phyloP scores from a whole-genome alignment of 2,888 invertebrate genomes.

The Bellardia pandia region DNA sequence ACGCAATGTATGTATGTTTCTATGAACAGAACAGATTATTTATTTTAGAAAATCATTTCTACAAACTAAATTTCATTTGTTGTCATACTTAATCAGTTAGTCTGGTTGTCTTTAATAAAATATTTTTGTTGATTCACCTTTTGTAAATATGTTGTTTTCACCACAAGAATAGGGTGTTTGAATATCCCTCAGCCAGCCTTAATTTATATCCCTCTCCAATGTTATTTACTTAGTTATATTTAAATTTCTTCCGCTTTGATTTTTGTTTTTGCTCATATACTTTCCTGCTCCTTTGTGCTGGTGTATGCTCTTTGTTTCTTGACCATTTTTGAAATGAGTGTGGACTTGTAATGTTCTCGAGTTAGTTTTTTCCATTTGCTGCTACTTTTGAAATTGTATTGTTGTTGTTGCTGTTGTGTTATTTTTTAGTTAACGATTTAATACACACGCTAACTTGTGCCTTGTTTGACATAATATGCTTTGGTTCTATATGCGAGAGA shows the following conservation, averaged over 20 bases:
- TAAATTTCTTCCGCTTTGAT: conserved; percentile 6
- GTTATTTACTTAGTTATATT: neutral
- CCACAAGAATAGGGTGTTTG: neutral
- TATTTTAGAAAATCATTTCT: no score
- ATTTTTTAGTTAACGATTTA: conserved; percentile 65
- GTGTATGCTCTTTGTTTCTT: conserved; percentile 21
- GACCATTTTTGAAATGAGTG: conserved; percentile 54
- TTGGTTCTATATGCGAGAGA: conserved; percentile 69
- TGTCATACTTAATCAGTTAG: no score
- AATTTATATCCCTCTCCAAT: neutral
- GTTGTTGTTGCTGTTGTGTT: conserved; percentile 26
- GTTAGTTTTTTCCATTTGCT: neutral
- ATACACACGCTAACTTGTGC: conserved; percentile 75
- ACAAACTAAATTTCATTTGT: no score
- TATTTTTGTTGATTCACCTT: no score
- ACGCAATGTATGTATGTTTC: no score
- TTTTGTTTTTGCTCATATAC: neutral
- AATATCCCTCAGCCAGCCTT: neutral
- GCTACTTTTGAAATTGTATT: conserved; percentile 17
- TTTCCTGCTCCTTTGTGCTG: conserved; percentile 5
- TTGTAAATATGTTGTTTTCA: neutral
- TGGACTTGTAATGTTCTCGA: conserved; percentile 25
- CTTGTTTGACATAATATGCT: conserved; percentile 75
- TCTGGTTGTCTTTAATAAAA: no score
- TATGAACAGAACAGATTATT: no score